phyloP scores from a whole-genome alignment of 1,140 invertebrate genomes.

The Amphibalanus amphitrite region DNA sequence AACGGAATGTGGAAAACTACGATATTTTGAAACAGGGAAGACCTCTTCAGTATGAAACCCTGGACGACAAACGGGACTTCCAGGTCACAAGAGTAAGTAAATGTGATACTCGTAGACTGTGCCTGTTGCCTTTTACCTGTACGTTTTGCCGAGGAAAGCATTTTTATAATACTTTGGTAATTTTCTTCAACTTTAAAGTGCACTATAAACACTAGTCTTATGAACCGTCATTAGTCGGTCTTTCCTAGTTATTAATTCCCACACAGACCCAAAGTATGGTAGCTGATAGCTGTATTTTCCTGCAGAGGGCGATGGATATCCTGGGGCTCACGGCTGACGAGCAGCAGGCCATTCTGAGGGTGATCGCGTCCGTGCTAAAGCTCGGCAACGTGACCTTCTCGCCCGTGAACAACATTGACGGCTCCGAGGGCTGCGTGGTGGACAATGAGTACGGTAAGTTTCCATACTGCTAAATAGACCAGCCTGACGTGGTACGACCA shows the following conservation, averaged over 20 bases:
- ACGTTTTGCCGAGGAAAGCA: too few species aligned
- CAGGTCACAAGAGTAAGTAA: slow-evolving; percentile 28
- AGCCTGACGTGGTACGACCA: too few species aligned
- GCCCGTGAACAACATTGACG: slow-evolving; percentile 68
- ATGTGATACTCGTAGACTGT: too few species aligned
- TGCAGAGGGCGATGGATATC: slow-evolving; percentile 52
- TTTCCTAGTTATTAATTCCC: too few species aligned
- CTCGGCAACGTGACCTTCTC: slow-evolving; percentile 70
- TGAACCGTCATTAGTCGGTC: too few species aligned
- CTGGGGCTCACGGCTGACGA: slow-evolving; percentile 51
- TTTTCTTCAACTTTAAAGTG: too few species aligned
- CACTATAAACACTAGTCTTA: too few species aligned
- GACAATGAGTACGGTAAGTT: slow-evolving; percentile 57
- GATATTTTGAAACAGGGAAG: slow-evolving; percentile 39
- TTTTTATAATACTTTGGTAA: too few species aligned
- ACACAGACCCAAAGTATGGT: too few species aligned
- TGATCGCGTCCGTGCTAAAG: slow-evolving; percentile 65
- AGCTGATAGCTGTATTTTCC: too few species aligned
- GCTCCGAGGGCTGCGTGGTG: slow-evolving; percentile 62
- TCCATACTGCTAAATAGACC: too few species aligned
- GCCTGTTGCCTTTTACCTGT: too few species aligned
- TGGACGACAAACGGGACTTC: slow-evolving; percentile 53
- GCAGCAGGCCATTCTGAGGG: slow-evolving; percentile 50
- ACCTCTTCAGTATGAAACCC: slow-evolving; percentile 34
- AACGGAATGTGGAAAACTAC: slow-evolving; percentile 57